Percentiles rank a stretch among this genome's conserved stretches.
These are phyloP conservation scores for Pollenia amentaria DNA, from an alignment of 2,888 invertebrate species.

Conservation along the genomic window DNA sequence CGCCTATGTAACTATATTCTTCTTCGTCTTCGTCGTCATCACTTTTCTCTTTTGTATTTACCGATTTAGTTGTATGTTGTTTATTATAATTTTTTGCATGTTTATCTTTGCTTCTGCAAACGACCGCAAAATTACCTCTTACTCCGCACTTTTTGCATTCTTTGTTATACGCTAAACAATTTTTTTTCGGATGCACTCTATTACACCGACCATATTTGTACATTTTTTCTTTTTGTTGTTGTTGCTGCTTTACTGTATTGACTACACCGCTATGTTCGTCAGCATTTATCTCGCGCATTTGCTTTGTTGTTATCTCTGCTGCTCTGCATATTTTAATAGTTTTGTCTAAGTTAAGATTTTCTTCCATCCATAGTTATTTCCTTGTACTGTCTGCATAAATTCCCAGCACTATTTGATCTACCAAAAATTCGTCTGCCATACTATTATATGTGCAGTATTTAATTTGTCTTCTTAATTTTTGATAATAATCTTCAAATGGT, in stretches of 20 bases:
- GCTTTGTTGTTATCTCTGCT: slow-evolving; percentile 28
- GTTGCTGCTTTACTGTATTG: background rate
- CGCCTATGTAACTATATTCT: slow-evolving; percentile 15
- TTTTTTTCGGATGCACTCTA: slow-evolving; percentile 18
- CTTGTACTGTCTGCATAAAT: slow-evolving; percentile 22
- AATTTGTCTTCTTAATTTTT: slow-evolving; percentile 7
- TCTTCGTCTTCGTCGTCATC: slow-evolving; percentile 14
- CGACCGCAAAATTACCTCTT: slow-evolving; percentile 24
- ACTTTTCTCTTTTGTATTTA: slow-evolving; percentile 17
- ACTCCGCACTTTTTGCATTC: slow-evolving; percentile 10
- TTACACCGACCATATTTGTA: background rate
- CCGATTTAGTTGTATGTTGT: slow-evolving; percentile 8
- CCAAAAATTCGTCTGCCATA: slow-evolving; percentile 21
- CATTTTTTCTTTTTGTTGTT: slow-evolving; percentile 4
- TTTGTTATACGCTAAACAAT: slow-evolving; percentile 3
- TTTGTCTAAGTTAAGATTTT: slow-evolving; percentile 15
- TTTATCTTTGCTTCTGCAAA: slow-evolving; percentile 25
- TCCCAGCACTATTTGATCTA: slow-evolving; percentile 28
- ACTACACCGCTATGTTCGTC: slow-evolving; percentile 10
- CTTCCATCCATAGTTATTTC: slow-evolving; percentile 21
- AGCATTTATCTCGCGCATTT: slow-evolving; percentile 3
- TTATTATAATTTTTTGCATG: background rate
- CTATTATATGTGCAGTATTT: background rate
- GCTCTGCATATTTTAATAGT: slow-evolving; percentile 28
- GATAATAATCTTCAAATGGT: slow-evolving; percentile 10